Conservation (phyloP, 2,113 vertebrate species). For the Columba livia region DNA sequence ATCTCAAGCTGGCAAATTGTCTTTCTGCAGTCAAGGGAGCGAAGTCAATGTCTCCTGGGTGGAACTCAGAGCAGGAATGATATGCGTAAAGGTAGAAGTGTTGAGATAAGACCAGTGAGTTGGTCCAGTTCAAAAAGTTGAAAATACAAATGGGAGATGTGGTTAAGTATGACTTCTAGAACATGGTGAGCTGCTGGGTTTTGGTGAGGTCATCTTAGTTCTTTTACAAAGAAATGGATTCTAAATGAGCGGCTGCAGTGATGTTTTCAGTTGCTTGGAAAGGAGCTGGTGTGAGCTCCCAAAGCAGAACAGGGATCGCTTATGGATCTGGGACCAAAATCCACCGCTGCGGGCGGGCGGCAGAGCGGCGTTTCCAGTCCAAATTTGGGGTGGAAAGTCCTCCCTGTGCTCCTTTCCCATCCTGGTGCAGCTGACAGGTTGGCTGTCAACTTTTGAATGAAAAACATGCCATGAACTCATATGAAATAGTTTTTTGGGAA, state of each 20-base stretch:
- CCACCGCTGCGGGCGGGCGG: fast-evolving
- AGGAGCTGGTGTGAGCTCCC: not conserved
- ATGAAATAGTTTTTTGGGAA: not conserved
- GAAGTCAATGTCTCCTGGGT: not conserved
- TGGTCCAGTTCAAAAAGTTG: fast-evolving
- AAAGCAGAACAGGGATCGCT: fast-evolving
- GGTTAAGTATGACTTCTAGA: fast-evolving
- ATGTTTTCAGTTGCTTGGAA: fast-evolving
- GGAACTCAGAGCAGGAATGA: fast-evolving
- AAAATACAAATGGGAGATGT: fast-evolving
- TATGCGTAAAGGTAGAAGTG: fast-evolving
- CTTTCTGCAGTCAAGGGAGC: fast-evolving
- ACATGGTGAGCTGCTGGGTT: fast-evolving
- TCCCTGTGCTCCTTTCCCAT: not conserved
- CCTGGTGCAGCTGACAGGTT: not conserved
- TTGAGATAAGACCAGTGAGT: not conserved
- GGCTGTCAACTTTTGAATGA: not conserved
- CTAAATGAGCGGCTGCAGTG: not conserved
- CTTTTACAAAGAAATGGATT: no score
- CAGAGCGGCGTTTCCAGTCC: not conserved
- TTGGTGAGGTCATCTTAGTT: not conserved
- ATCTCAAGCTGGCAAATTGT: no score
- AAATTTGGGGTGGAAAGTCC: not conserved
- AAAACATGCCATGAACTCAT: fast-evolving
- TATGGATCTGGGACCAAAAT: fast-evolving